Percentiles rank a stretch among this genome's conserved stretches.
Conservation (phyloP, 2,797 vertebrate species). For the Rhinichthys osculus region DNA sequence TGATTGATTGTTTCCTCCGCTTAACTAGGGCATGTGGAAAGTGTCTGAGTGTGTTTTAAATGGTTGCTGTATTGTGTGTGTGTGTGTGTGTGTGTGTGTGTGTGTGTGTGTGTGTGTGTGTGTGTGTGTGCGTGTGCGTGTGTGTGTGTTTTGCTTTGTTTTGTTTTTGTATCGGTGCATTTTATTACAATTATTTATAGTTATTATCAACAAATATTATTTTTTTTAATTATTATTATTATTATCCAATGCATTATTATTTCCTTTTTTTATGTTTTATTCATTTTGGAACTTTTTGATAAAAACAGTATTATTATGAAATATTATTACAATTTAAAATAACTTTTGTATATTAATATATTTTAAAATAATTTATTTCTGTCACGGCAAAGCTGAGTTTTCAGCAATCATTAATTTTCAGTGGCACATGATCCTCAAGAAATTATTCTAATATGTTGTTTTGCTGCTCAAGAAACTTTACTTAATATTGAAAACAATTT, state of each 20-base stretch:
- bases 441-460: not conserved
- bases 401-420: not conserved
- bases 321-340: not conserved
- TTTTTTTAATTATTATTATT: not conserved
- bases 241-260: no score
- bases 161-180: not conserved
- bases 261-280: no score
- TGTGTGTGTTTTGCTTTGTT: not conserved
- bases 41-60: constrained; percentile 2
- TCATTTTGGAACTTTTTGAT: no score
- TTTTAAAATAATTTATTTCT: not conserved
- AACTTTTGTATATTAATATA: not conserved
- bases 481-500: not conserved
- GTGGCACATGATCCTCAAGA: not conserved
- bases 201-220: not conserved
- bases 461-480: not conserved
- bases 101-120: not conserved
- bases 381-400: not conserved
- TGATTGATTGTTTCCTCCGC: constrained; percentile 27
- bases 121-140: not conserved
- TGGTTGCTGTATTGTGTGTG: not conserved
- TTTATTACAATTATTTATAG: not conserved
- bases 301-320: not conserved
- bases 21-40: constrained; percentile 25
- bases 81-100: not conserved